phyloP scores from a whole-genome alignment of 2,113 vertebrate genomes.

The Barnardius zonarius region DNA sequence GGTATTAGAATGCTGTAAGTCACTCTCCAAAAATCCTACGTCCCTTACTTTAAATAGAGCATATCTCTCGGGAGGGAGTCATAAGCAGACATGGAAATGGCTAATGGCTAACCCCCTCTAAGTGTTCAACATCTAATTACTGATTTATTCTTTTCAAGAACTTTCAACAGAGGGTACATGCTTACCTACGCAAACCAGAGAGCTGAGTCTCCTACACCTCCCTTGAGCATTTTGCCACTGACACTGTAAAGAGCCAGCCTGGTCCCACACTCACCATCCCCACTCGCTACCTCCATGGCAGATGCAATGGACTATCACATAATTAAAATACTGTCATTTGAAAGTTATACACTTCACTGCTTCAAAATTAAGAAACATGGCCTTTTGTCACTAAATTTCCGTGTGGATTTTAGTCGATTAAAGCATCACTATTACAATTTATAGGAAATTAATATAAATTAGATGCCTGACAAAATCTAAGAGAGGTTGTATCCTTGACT shows the following conservation, averaged over 20 bases:
- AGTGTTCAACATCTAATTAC: background rate
- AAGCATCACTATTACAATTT: background rate
- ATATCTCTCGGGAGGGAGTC: background rate
- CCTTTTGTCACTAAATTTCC: background rate
- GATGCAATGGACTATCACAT: background rate
- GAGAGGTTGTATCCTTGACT: background rate
- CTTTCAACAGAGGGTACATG: background rate
- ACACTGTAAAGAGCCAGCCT: fast-evolving
- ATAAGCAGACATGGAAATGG: background rate
- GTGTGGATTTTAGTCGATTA: background rate
- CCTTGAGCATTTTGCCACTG: background rate
- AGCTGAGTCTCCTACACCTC: background rate
- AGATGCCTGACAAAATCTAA: background rate
- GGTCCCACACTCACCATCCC: background rate
- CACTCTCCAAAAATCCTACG: background rate
- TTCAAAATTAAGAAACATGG: background rate
- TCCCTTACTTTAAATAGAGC: background rate
- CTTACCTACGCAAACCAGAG: background rate
- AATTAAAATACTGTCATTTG: background rate
- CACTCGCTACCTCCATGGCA: background rate
- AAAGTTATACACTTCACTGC: background rate
- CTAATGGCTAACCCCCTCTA: no score
- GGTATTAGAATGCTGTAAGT: background rate
- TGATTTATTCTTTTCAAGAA: background rate
- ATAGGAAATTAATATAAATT: background rate